Conservation (phyloP, 2,113 vertebrate species). For the Esox niger region DNA sequence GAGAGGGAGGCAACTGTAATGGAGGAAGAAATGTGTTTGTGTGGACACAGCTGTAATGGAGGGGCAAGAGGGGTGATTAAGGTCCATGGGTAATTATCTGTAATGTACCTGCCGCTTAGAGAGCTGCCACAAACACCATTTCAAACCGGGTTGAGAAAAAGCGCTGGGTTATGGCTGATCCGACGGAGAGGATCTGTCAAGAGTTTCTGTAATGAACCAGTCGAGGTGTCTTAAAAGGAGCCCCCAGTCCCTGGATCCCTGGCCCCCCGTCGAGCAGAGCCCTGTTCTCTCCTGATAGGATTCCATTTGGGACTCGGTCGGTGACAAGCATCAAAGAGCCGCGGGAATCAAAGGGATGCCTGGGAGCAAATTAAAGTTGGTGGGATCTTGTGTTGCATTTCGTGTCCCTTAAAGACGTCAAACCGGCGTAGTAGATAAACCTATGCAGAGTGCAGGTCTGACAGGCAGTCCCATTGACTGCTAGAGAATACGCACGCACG, state of each 20-base stretch:
- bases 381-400: constrained; percentile 64
- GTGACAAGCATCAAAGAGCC: no score
- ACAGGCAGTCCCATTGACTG: constrained; percentile 44
- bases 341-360: no score
- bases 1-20: no score
- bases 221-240: constrained; percentile 23
- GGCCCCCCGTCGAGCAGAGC: no score
- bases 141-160: constrained; percentile 52
- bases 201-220: constrained; percentile 59
- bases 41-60: constrained; percentile 3
- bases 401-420: constrained; percentile 64
- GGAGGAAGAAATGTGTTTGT: neutral
- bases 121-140: constrained; percentile 39
- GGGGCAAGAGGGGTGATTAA: neutral
- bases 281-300: no score
- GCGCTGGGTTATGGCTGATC: neutral
- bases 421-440: constrained; percentile 67
- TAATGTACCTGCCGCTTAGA: constrained; percentile 71
- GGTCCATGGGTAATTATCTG: constrained; percentile 68
- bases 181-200: constrained; percentile 40
- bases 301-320: no score
- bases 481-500: constrained; percentile 8
- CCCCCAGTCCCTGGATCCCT: no score
- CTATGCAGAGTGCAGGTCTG: constrained; percentile 42
- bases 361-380: constrained; percentile 45